Evolutionary conservation across 2,113 vertebrate species (phyloP).

Genomic region (Oncorhynchus keta): DNA sequence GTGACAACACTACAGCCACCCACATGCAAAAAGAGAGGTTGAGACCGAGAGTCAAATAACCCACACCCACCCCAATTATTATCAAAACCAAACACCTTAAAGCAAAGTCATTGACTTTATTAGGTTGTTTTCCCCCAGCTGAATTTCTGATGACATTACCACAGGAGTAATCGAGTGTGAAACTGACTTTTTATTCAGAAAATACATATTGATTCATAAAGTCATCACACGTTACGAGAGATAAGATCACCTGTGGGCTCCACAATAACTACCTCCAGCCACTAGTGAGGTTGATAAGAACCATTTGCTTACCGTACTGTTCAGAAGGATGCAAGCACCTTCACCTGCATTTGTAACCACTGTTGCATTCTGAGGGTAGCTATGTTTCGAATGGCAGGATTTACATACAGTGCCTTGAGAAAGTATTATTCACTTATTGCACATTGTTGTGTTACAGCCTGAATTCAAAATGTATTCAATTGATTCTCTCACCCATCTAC

Average conservation of each 20-base stretch:
- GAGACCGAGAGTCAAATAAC: background rate
- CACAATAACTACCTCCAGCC: background rate
- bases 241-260: background rate
- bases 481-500: no score
- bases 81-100: background rate
- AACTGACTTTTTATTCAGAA: background rate
- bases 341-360: no score
- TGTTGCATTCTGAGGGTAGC: no score
- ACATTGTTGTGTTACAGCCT: no score
- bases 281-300: background rate
- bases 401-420: background rate
- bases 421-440: no score
- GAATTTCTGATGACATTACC: background rate
- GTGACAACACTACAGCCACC: background rate
- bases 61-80: background rate
- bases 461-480: no score
- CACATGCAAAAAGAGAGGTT: background rate
- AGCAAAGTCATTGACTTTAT: no score
- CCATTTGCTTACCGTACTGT: no score
- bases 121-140: background rate
- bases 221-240: background rate
- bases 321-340: no score
- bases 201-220: background rate
- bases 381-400: background rate
- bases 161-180: background rate